Conservation (phyloP, 2,113 vertebrate species). For the Meriones unguiculatus region DNA sequence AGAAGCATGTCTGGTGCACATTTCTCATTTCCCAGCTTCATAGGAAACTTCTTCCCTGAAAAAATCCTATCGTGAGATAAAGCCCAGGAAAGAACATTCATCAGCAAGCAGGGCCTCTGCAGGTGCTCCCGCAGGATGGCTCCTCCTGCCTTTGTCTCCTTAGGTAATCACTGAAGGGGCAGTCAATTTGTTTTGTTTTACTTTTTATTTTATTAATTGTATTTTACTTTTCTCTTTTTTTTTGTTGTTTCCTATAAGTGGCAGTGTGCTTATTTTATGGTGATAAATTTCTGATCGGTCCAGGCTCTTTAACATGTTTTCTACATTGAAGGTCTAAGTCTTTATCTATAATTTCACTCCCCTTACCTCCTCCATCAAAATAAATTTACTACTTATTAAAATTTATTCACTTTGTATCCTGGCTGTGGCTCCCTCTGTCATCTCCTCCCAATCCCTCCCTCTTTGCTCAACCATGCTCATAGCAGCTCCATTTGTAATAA, state of each 20-base stretch:
- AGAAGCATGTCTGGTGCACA: too few relatives aligned
- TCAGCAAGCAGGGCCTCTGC: background rate
- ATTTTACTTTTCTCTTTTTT: background rate
- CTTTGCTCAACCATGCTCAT: too few relatives aligned
- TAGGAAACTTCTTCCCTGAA: background rate
- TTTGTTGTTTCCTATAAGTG: background rate
- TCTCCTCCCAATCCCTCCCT: too few relatives aligned
- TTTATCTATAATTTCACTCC: background rate
- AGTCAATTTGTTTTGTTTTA: background rate
- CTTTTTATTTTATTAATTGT: background rate
- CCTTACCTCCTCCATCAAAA: background rate
- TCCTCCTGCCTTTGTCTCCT: background rate
- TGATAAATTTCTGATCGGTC: conserved; percentile 1
- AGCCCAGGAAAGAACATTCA: background rate
- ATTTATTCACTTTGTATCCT: too few relatives aligned
- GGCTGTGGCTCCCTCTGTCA: too few relatives aligned
- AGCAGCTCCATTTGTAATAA: too few relatives aligned
- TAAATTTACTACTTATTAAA: too few relatives aligned
- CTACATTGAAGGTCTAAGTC: conserved; percentile 19
- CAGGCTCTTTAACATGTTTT: conserved; percentile 12
- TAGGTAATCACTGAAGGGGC: background rate
- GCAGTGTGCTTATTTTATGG: background rate
- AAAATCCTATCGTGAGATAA: background rate
- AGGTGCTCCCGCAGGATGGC: too few relatives aligned
- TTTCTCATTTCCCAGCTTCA: background rate